phyloP scores from a whole-genome alignment of 2,113 vertebrate genomes.

The Ophiodon elongatus region DNA sequence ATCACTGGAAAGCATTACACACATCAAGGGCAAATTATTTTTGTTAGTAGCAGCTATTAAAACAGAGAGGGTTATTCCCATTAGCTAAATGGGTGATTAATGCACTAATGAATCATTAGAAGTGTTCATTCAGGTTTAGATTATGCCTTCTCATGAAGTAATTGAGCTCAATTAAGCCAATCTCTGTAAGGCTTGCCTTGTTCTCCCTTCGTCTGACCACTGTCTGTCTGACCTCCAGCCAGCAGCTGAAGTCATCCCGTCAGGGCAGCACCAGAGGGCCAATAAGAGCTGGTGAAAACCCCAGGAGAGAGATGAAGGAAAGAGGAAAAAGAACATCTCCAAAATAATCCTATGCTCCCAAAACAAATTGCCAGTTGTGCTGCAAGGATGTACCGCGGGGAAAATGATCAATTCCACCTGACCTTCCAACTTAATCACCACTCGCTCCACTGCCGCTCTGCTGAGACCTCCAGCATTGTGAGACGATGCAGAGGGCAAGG shows the following conservation, averaged over 20 bases:
- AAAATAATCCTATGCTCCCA: constrained; percentile 68
- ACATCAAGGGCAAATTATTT: constrained; percentile 51
- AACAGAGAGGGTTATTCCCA: constrained; percentile 39
- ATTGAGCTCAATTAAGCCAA: constrained; percentile 73
- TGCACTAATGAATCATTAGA: constrained; percentile 75
- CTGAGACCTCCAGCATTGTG: constrained; percentile 61
- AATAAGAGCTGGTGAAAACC: constrained; percentile 27
- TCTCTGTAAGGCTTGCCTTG: constrained; percentile 55
- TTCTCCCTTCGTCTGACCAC: constrained; percentile 35
- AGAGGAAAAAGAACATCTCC: constrained; percentile 23
- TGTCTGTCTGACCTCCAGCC: constrained; percentile 49
- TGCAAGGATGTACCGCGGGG: constrained; percentile 65
- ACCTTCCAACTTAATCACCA: constrained; percentile 85
- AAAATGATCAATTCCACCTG: constrained; percentile 84
- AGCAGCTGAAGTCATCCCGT: constrained; percentile 21
- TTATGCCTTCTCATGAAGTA: constrained; percentile 63
- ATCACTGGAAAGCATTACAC: constrained; percentile 23
- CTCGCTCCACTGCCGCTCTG: constrained; percentile 63
- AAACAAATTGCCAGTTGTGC: constrained; percentile 75
- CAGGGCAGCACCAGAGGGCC: constrained; percentile 22
- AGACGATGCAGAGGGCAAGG: constrained; percentile 53
- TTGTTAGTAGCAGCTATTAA: constrained; percentile 59
- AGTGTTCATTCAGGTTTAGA: constrained; percentile 57
- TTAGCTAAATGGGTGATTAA: constrained; percentile 75
- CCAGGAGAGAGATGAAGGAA: constrained; percentile 16